Evolutionary conservation across 37 sponge, comb jelly and placozoan genomes (phyloP).

Genomic region (Beroe forskalii): DNA sequence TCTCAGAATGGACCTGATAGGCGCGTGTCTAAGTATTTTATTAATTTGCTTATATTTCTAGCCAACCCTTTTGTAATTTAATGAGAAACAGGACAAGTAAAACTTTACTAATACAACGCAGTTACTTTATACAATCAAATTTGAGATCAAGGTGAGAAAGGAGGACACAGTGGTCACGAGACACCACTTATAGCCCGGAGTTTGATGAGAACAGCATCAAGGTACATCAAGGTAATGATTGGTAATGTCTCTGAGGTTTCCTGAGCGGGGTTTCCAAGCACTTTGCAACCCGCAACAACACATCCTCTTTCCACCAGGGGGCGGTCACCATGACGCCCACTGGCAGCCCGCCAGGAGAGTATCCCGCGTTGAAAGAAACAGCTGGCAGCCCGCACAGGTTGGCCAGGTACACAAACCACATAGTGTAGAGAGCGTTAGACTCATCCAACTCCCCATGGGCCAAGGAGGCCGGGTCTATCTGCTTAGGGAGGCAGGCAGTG

Average conservation of each 20-base stretch:
- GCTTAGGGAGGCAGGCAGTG: slow-evolving; percentile 8
- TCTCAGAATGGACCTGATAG: no score
- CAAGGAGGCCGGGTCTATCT: neutral
- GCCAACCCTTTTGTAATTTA: no score
- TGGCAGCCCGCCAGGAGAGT: slow-evolving; percentile 70
- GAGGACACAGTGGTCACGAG: no score
- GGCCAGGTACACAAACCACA: slow-evolving; percentile 65
- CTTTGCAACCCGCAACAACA: slow-evolving; percentile 74
- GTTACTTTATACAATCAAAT: no score
- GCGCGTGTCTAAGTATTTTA: no score
- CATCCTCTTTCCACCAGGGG: slow-evolving; percentile 80
- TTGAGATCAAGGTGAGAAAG: no score
- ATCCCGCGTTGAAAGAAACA: slow-evolving; percentile 23
- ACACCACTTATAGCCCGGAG: no score
- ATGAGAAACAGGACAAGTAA: no score
- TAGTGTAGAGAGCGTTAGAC: neutral
- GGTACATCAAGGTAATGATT: no score
- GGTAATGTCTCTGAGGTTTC: neutral
- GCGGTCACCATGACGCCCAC: slow-evolving; percentile 86
- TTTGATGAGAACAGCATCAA: no score
- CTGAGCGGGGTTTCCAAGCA: slow-evolving; percentile 72
- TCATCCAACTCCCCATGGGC: slow-evolving; percentile 31
- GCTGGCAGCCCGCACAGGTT: slow-evolving; percentile 64
- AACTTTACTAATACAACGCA: no score
- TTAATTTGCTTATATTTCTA: no score